Evolutionary conservation across 2,888 invertebrate species (phyloP).

Genomic region (Limnephilus lunatus): DNA sequence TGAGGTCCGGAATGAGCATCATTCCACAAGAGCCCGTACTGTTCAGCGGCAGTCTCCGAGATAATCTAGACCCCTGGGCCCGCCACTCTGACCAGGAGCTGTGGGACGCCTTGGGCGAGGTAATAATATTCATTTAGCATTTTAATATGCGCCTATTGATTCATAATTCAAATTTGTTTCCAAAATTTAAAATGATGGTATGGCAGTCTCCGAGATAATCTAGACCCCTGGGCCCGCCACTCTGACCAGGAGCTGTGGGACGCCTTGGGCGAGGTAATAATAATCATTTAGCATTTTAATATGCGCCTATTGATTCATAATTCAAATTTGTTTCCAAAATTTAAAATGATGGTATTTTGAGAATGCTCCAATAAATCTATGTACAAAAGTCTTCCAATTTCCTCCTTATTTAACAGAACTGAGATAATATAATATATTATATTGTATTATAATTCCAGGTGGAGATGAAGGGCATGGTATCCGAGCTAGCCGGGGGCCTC

Average conservation of each 20-base stretch:
- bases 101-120: conserved; percentile 85
- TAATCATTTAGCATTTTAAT: too few relatives aligned
- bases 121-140: conserved; percentile 62
- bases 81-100: conserved; percentile 81
- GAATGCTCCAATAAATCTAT: too few relatives aligned
- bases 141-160: too few relatives aligned
- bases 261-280: conserved; percentile 82
- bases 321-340: too few relatives aligned
- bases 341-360: too few relatives aligned
- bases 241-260: conserved; percentile 82
- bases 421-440: too few relatives aligned
- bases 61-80: conserved; percentile 87
- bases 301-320: too few relatives aligned
- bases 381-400: too few relatives aligned
- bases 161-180: too few relatives aligned
- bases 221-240: conserved; percentile 84
- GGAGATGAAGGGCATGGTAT: conserved; percentile 80
- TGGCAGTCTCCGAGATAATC: conserved; percentile 86
- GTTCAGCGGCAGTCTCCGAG: conserved; percentile 86
- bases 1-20: conserved; percentile 79
- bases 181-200: too few relatives aligned
- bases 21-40: conserved; percentile 85
- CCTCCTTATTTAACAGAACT: too few relatives aligned
- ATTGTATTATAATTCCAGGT: conserved; percentile 73
- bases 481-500: conserved; percentile 77